Base-by-base conservation (phyloP, 2,888 invertebrate genomes). In the Pandemis cinnamomeana region DNA sequence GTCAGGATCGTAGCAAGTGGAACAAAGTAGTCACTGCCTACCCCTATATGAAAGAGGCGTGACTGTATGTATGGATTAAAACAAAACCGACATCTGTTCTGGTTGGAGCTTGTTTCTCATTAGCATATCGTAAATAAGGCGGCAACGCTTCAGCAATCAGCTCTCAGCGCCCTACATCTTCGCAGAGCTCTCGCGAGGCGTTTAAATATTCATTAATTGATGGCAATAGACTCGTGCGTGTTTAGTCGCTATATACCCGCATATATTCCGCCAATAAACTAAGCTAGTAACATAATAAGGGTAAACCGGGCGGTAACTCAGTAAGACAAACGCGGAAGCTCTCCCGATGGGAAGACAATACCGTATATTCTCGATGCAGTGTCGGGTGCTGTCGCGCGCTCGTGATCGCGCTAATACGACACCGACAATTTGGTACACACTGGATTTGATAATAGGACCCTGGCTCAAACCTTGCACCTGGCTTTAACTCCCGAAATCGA, bases 181-280 rank as follows among this genome's bases (percentile, higher is more conserved):
- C n/a, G 51, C 51, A n/a, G 51, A 15, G 58, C 27, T 20, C 58
- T 58, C 58, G n/a, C 8, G 27, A 58, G 5, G 10, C 58, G 11
- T 66, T 73, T 69, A 69, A 64, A 69, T 70, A 73, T 70, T 73
- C 73, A 73, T 69, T 70, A 66, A 73, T 69, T 64, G 55, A 58
- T 15, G 44, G 60, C 68, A 61, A 60, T 48, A 68, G 68, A 63
- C 48, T 36, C 67, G 53, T 67, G 66, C 67, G 68, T 69, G 73
- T 67, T 72, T 41, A 66, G 66, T 67, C 51, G 58, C 51, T 53
- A 62, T 71, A 64, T 51, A 6, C 11, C 13, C n/a, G 20, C 58
- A 67, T 67, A 67, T 67, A 67, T 72, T 61, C 60, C 6, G 27
- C 71, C 44, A 61, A 55, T 48, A 20, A 20, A 13, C 64, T 46